Base-by-base conservation (phyloP, 1,140 invertebrate species). In the Aphaenogaster rudis region DNA sequence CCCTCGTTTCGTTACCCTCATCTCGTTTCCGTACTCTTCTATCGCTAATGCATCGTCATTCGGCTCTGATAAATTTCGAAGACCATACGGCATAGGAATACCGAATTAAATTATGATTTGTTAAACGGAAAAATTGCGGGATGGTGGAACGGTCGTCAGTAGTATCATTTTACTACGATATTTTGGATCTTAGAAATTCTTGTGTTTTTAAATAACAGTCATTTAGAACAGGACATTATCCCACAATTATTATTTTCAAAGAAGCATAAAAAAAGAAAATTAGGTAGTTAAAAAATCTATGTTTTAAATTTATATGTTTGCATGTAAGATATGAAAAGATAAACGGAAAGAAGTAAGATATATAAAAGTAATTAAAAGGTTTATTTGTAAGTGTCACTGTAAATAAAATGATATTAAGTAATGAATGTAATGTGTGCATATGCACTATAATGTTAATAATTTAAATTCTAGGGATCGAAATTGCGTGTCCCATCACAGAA, bases 11-110 rank as follows among this genome's bases (percentile, higher is more conserved):
- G 91, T 93, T 92, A 91, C 86, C 86, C 57, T 91, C 90, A 79
- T 92, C 88, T 92, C 91, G 81, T 91, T 93, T 88, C 86, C 88
- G 82, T 63, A 74, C 91, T 92, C 91, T 92, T 90, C 91, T 89
- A 92, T 92, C 89, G 90, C 88, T 93, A 94, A 94, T 94, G 91
- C 93, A 93, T 93, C 87, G 90, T 80, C 90, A 86, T 92, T 93
- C 88, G 66, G 66, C 72, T 91, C 78, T 88, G 88, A 93, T 94
- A 94, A 94, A 93, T 94, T 86, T 91, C 64, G 66, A 88, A 86
- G 86, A 86, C 82, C 88, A 91, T 91, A 92, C 76, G 77, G 81
- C 63, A 36, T 57, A 48, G 50, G 74, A 76, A 78, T 86, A 59
- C n/a, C 36, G 84, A 93, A 93, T 92, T 90, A 90, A 92, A 92